Conservation (phyloP, 1,140 invertebrate genomes). For the Paramacrobiotus metropolitanus region DNA sequence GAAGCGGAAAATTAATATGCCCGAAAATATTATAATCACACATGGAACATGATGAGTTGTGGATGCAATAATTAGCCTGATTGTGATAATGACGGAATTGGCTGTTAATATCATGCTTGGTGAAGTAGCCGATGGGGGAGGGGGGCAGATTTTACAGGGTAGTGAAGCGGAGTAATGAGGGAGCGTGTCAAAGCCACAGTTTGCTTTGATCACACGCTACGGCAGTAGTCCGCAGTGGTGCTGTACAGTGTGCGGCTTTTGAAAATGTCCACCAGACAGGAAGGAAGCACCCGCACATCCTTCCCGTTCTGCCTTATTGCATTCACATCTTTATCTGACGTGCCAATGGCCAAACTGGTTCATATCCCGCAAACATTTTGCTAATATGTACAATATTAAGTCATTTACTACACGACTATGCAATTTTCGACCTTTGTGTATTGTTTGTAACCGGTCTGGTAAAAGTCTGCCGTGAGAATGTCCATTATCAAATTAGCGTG, state of each 20-base stretch:
- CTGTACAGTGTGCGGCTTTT: too few species aligned
- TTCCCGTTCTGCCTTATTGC: neutral
- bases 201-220: neutral
- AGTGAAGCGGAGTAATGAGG: neutral
- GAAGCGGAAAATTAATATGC: too few species aligned
- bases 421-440: too few species aligned
- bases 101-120: neutral
- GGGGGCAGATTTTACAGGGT: neutral
- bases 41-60: neutral
- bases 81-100: neutral
- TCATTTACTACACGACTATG: too few species aligned
- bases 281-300: neutral
- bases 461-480: too few species aligned
- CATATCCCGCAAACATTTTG: too few species aligned
- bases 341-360: neutral
- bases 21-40: too few species aligned
- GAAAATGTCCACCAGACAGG: neutral
- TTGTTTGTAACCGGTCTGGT: too few species aligned
- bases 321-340: neutral
- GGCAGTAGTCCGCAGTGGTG: neutral
- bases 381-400: too few species aligned
- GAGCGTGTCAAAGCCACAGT: too few species aligned
- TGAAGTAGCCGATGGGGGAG: neutral
- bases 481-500: too few species aligned
- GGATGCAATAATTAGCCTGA: neutral